A percentile compares a stretch with the other conserved stretches of the same genome.
Evolutionary conservation across 2,888 invertebrate genomes (phyloP).

Genomic region (Maniola hyperantus): DNA sequence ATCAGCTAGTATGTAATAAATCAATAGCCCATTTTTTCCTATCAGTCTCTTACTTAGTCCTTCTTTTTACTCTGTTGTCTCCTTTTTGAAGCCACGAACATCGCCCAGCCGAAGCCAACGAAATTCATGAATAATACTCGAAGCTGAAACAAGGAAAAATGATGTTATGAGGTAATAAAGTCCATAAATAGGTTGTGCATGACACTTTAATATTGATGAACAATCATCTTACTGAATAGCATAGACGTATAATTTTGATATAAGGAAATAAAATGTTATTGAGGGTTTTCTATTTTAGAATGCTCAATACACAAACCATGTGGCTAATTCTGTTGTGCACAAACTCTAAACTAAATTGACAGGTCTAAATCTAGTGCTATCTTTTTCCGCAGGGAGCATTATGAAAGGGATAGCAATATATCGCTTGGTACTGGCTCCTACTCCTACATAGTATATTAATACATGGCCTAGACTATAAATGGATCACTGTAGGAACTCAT

Average conservation of each 20-base stretch:
- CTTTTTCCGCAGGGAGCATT: too few species aligned
- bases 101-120: slow-evolving; percentile 90
- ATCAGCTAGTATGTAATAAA: slow-evolving; percentile 17
- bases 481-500: too few species aligned
- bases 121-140: slow-evolving; percentile 88
- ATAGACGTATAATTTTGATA: background rate
- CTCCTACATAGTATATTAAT: too few species aligned
- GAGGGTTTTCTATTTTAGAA: too few species aligned
- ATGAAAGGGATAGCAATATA: too few species aligned
- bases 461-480: too few species aligned
- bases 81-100: slow-evolving; percentile 87
- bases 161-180: background rate
- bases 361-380: too few species aligned
- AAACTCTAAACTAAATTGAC: too few species aligned
- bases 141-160: slow-evolving; percentile 78
- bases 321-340: too few species aligned
- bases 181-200: background rate
- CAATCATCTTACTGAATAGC: background rate
- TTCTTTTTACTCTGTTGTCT: slow-evolving; percentile 76
- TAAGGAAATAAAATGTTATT: background rate
- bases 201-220: background rate
- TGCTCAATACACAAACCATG: too few species aligned
- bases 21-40: background rate
- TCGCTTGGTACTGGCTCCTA: too few species aligned
- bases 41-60: slow-evolving; percentile 28